These are phyloP conservation scores for Calephelis perditalis DNA, from an alignment of 2,888 invertebrate genomes.

Conservation along the genomic window DNA sequence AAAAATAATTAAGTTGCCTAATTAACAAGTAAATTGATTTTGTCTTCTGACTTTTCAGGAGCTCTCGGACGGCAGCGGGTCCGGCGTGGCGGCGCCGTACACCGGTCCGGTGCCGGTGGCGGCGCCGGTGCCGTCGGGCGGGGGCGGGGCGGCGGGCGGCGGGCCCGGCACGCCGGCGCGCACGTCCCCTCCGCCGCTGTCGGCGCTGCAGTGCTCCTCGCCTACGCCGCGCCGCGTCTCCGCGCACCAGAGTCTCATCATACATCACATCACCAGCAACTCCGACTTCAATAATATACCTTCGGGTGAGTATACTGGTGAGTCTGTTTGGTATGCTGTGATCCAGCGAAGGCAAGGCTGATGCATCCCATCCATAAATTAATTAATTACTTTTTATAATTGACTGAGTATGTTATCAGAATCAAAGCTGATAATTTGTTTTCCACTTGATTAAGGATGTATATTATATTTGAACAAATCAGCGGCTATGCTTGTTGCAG, in stretches of 20 bases:
- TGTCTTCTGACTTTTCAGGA: conserved; percentile 36
- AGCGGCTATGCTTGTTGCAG: too few species aligned
- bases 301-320: conserved; percentile 40
- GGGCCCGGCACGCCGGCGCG: conserved; percentile 24
- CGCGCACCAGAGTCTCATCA: conserved; percentile 70
- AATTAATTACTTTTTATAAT: too few species aligned
- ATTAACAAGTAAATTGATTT: neutral
- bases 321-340: too few species aligned
- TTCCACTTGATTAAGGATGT: too few species aligned
- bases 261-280: conserved; percentile 72
- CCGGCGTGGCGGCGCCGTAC: conserved; percentile 23
- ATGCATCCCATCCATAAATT: too few species aligned
- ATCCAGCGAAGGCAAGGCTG: too few species aligned
- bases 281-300: conserved; percentile 71
- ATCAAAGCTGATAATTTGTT: too few species aligned
- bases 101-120: conserved; percentile 19
- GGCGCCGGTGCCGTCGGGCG: conserved; percentile 19
- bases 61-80: conserved; percentile 48
- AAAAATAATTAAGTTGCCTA: too few species aligned
- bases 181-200: conserved; percentile 61
- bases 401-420: too few species aligned
- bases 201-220: conserved; percentile 70
- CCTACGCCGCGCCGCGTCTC: conserved; percentile 70
- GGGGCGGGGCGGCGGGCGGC: conserved; percentile 22
- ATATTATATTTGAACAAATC: too few species aligned